phyloP scores from a whole-genome alignment of 2,797 vertebrate species.

The Paguma larvata region DNA sequence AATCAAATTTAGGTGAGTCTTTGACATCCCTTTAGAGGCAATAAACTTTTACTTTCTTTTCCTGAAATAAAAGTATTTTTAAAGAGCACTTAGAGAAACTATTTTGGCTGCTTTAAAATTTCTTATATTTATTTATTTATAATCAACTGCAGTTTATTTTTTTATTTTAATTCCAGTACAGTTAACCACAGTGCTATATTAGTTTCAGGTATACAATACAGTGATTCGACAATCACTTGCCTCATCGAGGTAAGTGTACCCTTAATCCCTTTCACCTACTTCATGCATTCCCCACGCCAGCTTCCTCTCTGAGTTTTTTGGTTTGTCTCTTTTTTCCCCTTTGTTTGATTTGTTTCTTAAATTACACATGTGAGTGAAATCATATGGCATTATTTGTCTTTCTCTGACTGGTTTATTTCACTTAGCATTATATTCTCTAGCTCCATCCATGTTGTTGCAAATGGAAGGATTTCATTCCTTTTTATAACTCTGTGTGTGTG shows the following conservation, averaged over 20 bases:
- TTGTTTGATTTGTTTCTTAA: background rate
- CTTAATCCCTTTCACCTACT: background rate
- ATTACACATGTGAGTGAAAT: background rate
- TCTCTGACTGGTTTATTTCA: background rate
- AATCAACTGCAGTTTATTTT: no score
- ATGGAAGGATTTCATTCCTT: background rate
- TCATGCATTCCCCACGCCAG: background rate
- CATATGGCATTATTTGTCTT: background rate
- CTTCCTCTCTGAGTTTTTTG: background rate
- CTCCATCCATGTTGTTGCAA: background rate
- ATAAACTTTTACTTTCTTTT: slow-evolving; percentile 23
- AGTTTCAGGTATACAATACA: background rate
- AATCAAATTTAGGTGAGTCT: slow-evolving; percentile 38
- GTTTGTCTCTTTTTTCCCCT: background rate
- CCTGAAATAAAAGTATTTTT: slow-evolving; percentile 38
- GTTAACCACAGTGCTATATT: background rate
- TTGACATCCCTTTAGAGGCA: background rate
- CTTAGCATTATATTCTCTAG: background rate
- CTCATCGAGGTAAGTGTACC: background rate
- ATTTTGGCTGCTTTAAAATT: background rate
- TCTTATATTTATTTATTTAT: background rate
- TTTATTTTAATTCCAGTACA: no score
- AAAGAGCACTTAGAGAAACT: slow-evolving; percentile 26
- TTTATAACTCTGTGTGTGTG: background rate
- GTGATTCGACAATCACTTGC: background rate